A percentile compares a stretch with the other conserved stretches of the same genome.
Evolutionary conservation across 2,797 vertebrate genomes (phyloP).

Genomic region (Heliangelus exortis): DNA sequence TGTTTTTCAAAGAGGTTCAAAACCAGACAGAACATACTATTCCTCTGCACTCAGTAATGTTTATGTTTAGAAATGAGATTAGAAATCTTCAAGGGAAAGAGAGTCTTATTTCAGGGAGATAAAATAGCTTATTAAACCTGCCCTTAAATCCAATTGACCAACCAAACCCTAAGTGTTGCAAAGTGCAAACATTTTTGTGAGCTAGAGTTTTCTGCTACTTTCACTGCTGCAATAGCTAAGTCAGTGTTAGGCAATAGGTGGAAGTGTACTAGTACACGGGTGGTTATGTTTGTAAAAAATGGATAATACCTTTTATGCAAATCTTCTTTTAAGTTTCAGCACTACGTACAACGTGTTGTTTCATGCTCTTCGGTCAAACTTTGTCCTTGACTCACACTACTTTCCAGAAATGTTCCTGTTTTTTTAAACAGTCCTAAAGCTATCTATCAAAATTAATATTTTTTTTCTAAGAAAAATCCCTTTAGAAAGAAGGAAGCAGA

Average conservation of each 20-base stretch:
- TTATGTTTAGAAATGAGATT: slow-evolving; percentile 47
- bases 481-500: slow-evolving; percentile 79
- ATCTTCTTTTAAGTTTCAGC: not conserved
- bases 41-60: not conserved
- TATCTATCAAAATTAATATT: slow-evolving; percentile 49
- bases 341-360: not conserved
- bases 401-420: slow-evolving; percentile 62
- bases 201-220: slow-evolving; percentile 50
- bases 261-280: not conserved
- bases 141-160: slow-evolving; percentile 13
- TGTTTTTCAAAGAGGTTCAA: slow-evolving; percentile 36
- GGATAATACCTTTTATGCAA: not conserved
- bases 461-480: slow-evolving; percentile 78
- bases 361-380: not conserved
- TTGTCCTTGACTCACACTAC: slow-evolving; percentile 18
- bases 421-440: slow-evolving; percentile 38
- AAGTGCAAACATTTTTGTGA: slow-evolving; percentile 39
- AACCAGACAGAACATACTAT: slow-evolving; percentile 37
- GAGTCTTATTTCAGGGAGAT: slow-evolving; percentile 25
- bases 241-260: slow-evolving; percentile 26
- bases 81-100: slow-evolving; percentile 25
- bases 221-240: slow-evolving; percentile 43
- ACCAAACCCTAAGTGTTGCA: slow-evolving; percentile 16
- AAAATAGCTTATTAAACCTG: slow-evolving; percentile 29
- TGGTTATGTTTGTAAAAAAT: not conserved